These are phyloP conservation scores for Beaufortia kweichowensis DNA, from an alignment of 2,113 vertebrate species.

Conservation along the genomic window DNA sequence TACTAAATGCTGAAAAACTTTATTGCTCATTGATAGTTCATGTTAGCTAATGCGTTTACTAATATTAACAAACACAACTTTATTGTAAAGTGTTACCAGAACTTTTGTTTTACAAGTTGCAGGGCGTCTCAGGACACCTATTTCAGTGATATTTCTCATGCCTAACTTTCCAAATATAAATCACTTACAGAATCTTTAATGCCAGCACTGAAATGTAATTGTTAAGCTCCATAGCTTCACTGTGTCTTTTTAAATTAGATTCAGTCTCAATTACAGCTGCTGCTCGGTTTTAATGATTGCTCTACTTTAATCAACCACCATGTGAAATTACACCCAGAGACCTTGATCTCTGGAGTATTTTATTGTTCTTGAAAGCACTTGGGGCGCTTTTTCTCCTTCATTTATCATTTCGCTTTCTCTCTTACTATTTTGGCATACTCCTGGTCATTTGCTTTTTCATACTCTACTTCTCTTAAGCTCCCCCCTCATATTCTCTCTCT, in stretches of 20 bases:
- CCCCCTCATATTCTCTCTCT: slow-evolving; percentile 8
- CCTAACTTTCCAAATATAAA: no score
- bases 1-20: no score
- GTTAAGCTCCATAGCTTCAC: neutral
- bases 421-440: slow-evolving; percentile 18
- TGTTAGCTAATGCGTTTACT: no score
- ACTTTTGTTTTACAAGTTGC: no score
- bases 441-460: slow-evolving; percentile 10
- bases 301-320: slow-evolving; percentile 27
- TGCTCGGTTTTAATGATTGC: slow-evolving; percentile 30
- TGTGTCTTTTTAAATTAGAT: slow-evolving; percentile 31
- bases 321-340: slow-evolving; percentile 35
- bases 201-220: neutral
- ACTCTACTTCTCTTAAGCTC: slow-evolving; percentile 8
- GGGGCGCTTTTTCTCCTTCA: slow-evolving; percentile 29
- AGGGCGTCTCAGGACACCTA: no score
- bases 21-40: no score
- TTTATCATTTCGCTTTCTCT: slow-evolving; percentile 16
- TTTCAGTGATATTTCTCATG: no score
- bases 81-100: no score
- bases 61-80: no score
- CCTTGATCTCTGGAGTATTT: slow-evolving; percentile 4
- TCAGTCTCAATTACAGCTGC: slow-evolving; percentile 26
- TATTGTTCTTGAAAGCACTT: neutral
- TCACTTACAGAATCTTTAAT: neutral